Evolutionary conservation across 2,888 invertebrate species (phyloP), one percentile per base, ranked within the genome.

Genomic region (Eudasyphora cyanicolor): DNA sequence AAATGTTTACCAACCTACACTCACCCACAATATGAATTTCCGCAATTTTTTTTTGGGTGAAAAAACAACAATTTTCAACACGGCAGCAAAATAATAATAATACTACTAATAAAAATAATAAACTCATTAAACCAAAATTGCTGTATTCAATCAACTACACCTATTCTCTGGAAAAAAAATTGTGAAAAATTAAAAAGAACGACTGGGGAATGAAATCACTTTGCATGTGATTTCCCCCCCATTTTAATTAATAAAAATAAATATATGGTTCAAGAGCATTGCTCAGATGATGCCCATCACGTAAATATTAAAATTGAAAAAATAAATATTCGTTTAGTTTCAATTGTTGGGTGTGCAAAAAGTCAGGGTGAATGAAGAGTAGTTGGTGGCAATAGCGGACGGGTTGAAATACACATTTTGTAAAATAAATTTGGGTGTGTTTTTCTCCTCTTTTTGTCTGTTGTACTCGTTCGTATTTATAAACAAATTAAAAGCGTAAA

Each of bases 341-440:
- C n/a, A 19, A 49, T 49, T n/a, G 17, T n/a, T 32, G 32, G 32
- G 21, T 21, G 19, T 19, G 54, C n/a, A n/a, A n/a, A n/a, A n/a
- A 54, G 21, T 54, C 19, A 21, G 54, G 54, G 21, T n/a, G n/a
- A n/a, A n/a, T n/a, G n/a, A 54, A 21, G 54, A 19, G 21, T 54
- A 21, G 19, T 12, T 54, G 54, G 54, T 21, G 1, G 54, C 10
- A 54, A 21, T 12, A 54, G 19, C 24, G 24, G 32, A 32, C 8
- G 32, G 32, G 8, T 54, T 19, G 21, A 21, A 19, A 54, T 54
- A 32, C 12, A 54, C 29, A 10, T 54, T 60, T 7, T 60, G 60
- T 60, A 60, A n/a, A n/a, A n/a, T n/a, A n/a, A 35, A 64, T 38
- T 64, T 64, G 19, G 64, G 64, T 64, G 64, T 64, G 64, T 64